phyloP scores from a whole-genome alignment of 2,113 vertebrate genomes.

The Chaetorhynchus papuensis region DNA sequence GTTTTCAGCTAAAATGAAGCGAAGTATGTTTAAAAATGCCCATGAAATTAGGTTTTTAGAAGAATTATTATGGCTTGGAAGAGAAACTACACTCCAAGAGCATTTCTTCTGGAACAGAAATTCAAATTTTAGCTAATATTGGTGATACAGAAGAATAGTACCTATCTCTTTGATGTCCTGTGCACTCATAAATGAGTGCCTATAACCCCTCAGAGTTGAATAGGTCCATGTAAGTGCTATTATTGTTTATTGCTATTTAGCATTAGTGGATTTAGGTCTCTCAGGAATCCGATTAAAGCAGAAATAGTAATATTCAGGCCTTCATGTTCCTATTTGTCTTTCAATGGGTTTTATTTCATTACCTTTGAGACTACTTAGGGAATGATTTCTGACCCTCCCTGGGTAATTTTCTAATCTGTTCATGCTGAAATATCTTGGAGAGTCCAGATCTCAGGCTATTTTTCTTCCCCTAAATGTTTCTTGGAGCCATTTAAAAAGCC shows the following conservation, averaged over 20 bases:
- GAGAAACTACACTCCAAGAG: background rate
- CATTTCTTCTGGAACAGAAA: background rate
- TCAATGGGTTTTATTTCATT: conserved; percentile 30
- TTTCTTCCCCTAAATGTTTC: background rate
- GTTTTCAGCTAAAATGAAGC: background rate
- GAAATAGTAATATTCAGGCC: background rate
- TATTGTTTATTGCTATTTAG: conserved; percentile 40
- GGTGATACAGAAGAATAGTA: background rate
- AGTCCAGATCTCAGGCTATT: background rate
- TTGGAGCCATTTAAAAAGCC: background rate
- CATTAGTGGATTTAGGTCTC: conserved; percentile 1
- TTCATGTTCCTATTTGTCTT: conserved; percentile 23
- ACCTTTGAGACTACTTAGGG: conserved; percentile 1
- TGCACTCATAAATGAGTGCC: background rate
- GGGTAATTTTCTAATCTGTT: conserved; percentile 28
- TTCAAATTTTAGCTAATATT: background rate
- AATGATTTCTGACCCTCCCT: conserved; percentile 8
- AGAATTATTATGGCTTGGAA: background rate
- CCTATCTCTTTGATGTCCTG: background rate
- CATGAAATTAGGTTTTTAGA: background rate
- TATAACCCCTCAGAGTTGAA: background rate
- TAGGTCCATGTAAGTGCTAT: background rate
- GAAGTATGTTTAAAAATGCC: background rate
- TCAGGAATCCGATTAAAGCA: background rate
- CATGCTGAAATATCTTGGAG: background rate